These are phyloP conservation scores for Riparia riparia DNA, from an alignment of 2,113 vertebrate genomes.

Conservation along the genomic window DNA sequence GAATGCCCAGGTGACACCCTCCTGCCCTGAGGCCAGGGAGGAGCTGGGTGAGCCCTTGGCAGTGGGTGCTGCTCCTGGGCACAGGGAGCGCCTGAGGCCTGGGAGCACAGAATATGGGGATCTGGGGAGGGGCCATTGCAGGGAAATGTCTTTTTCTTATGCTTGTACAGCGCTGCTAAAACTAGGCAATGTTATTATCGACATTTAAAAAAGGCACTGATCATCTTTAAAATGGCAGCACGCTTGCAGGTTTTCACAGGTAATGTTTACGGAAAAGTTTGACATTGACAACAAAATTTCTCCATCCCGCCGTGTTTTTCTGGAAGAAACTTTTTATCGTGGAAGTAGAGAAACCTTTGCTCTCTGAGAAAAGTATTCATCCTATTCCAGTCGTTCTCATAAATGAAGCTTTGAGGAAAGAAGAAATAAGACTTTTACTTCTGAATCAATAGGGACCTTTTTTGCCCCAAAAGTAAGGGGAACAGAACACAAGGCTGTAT, in stretches of 20 bases:
- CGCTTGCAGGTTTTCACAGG: neutral
- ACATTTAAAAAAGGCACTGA: neutral
- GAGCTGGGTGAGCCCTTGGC: neutral
- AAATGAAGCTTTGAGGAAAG: constrained; percentile 21
- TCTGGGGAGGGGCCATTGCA: neutral
- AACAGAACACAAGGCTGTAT: constrained; percentile 44
- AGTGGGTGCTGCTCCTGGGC: neutral
- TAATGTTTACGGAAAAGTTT: neutral
- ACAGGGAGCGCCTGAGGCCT: neutral
- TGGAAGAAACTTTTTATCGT: neutral
- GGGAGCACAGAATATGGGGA: neutral
- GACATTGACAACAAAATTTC: neutral
- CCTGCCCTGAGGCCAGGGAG: neutral
- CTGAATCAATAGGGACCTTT: neutral
- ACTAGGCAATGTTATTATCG: rapidly evolving
- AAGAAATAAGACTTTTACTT: constrained; percentile 12
- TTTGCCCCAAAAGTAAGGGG: constrained; percentile 6
- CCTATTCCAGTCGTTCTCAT: neutral
- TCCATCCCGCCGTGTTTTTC: neutral
- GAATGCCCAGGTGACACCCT: neutral
- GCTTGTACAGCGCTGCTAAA: neutral
- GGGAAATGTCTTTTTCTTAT: neutral
- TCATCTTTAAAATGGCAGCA: neutral
- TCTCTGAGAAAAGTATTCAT: constrained; percentile 9
- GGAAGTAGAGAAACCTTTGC: constrained; percentile 16